phyloP scores from a whole-genome alignment of 1,140 invertebrate species.

The Hylaeus anthracinus region DNA sequence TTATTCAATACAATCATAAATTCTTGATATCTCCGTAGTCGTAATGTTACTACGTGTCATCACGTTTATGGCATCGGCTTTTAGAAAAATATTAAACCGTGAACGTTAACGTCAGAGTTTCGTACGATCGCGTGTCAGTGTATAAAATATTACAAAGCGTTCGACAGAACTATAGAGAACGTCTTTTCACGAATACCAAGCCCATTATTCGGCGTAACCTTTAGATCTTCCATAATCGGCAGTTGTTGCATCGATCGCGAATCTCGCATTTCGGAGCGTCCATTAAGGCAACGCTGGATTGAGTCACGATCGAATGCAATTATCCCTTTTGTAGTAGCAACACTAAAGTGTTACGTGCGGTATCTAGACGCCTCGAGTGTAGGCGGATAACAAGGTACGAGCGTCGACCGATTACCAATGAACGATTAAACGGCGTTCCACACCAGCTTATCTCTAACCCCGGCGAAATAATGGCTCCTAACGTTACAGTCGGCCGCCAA shows the following conservation, averaged over 20 bases:
- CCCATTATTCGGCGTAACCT: neutral
- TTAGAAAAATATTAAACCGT: neutral
- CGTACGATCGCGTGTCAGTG: neutral
- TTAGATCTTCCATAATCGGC: constrained; percentile 27
- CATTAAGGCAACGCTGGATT: constrained; percentile 1
- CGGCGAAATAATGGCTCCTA: neutral
- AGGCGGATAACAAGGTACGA: constrained; percentile 44
- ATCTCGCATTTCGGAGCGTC: constrained; percentile 28
- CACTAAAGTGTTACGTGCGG: constrained; percentile 38
- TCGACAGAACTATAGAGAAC: neutral
- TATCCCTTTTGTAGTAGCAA: constrained; percentile 51
- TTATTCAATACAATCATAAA: neutral
- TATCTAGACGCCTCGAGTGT: constrained; percentile 41
- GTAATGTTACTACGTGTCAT: neutral
- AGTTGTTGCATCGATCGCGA: neutral
- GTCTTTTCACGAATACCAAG: neutral
- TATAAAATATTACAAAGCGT: neutral
- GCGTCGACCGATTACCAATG: constrained; percentile 40
- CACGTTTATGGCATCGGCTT: neutral
- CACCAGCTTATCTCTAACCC: neutral
- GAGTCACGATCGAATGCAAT: constrained; percentile 40
- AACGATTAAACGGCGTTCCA: constrained; percentile 47
- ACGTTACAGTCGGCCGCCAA: too few species aligned
- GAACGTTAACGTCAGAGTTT: neutral
- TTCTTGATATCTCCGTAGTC: neutral